Percentiles rank a stretch among this genome's conserved stretches.
Conservation (phyloP, 2,113 vertebrate genomes). For the Rhadina sibilatrix region DNA sequence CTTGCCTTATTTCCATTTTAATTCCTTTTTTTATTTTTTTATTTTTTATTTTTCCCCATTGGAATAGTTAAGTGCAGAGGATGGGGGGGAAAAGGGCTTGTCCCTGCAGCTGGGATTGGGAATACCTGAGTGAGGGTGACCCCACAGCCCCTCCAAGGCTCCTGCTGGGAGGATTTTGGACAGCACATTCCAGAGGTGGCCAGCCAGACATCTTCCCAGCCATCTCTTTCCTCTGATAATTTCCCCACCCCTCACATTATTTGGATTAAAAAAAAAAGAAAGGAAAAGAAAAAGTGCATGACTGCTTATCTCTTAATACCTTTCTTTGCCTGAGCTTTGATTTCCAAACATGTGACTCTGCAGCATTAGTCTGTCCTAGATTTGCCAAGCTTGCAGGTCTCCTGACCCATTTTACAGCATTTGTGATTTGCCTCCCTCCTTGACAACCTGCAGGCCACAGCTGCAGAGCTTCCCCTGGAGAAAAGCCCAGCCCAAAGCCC, state of each 20-base stretch:
- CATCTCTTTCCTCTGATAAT: background rate
- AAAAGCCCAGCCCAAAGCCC: background rate
- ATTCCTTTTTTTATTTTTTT: background rate
- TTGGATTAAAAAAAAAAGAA: background rate
- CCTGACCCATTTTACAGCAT: slow-evolving; percentile 56
- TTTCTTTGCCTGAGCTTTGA: slow-evolving; percentile 35
- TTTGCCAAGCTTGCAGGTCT: slow-evolving; percentile 59
- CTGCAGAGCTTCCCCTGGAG: background rate
- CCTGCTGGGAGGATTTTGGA: background rate
- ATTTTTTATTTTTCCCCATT: accelerated
- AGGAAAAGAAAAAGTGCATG: background rate
- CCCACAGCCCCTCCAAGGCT: background rate
- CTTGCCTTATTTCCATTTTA: background rate
- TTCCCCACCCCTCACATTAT: background rate
- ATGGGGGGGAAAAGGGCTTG: background rate
- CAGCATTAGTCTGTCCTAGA: slow-evolving; percentile 63
- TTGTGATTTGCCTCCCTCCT: slow-evolving; percentile 1
- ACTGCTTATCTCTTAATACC: slow-evolving; percentile 25
- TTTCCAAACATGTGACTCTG: slow-evolving; percentile 55
- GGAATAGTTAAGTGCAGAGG: background rate
- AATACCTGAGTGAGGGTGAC: background rate
- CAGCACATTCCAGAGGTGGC: background rate
- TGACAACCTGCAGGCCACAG: background rate
- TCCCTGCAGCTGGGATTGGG: background rate
- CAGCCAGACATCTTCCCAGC: background rate